Evolutionary conservation across 2,113 vertebrate species (phyloP), one percentile per base, ranked within the genome.

Genomic region (Scartelaos histophorus): DNA sequence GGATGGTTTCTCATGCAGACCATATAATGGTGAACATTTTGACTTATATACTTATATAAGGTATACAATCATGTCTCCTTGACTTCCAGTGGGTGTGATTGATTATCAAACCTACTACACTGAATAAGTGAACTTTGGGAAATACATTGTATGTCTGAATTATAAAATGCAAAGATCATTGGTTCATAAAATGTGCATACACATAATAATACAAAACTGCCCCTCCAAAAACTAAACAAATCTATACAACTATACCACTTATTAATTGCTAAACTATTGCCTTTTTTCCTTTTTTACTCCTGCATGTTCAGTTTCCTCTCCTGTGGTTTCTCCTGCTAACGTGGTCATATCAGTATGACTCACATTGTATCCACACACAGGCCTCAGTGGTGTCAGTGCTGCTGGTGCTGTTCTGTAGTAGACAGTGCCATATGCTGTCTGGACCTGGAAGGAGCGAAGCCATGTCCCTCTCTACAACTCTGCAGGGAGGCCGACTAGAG

Each of bases 401-500:
- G 86, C 78, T 86, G 84, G 85, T 88, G 88, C 85, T 87, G 88
- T 92, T 93, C 90, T 87, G 85, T 87, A 74, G 86, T 88, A 94
- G 92, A 91, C 87, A 29, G 74, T 84, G 80, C 92, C 93, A 94
- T 93, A 94, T 94, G 93, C 85, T 93, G 92, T 94, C 93, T 94
- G 84, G 90, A 75, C 88, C 92, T 85, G 66, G 85, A 71, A 85
- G 90, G 81, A 68, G 38, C 69, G 82, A 67, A 84, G 71, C 71
- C 78, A 82, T 79, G 75, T 80, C 75, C 67, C 58, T 75, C 79
- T 72, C 72, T 35, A 19, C n/a, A 58, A 76, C 78, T 72, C 70
- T 45, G 13, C n/a, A 79, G 60, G 66, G 24, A 82, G 77, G 70
- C 81, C 82, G 70, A 66, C 61, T 45, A 71, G 69, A 72, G 29